These are phyloP conservation scores for Gallinago stenura DNA, from an alignment of 2,797 vertebrate genomes.

Conservation along the genomic window DNA sequence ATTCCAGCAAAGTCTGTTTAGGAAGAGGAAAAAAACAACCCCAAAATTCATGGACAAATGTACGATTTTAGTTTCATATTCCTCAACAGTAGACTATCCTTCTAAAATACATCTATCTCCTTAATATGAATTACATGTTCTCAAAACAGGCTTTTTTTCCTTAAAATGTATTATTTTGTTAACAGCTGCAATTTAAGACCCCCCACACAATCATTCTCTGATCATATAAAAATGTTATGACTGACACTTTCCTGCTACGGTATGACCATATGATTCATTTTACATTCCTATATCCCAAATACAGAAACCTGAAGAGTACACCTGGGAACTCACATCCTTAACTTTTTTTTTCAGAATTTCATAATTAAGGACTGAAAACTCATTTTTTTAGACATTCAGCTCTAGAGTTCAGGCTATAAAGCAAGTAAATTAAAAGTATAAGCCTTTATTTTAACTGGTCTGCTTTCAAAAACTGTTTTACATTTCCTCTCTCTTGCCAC, in stretches of 20 bases:
- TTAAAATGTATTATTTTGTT: not conserved
- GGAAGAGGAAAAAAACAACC: slow-evolving; percentile 22
- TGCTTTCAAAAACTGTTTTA: not conserved
- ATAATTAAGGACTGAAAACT: not conserved
- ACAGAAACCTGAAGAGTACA: not conserved
- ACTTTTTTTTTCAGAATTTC: not conserved
- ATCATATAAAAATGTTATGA: not conserved
- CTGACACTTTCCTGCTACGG: not conserved
- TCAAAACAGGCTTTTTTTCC: not conserved
- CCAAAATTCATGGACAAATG: not conserved
- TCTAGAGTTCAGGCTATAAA: not conserved
- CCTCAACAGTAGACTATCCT: not conserved
- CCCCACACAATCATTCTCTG: not conserved
- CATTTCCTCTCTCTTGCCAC: not conserved
- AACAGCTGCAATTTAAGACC: not conserved
- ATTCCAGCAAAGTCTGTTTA: slow-evolving; percentile 90
- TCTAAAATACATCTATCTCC: too few relatives aligned
- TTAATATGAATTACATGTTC: not conserved
- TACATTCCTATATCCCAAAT: not conserved
- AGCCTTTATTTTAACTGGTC: not conserved
- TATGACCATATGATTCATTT: not conserved
- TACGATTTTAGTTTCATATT: not conserved
- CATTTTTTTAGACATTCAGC: not conserved
- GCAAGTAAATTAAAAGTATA: not conserved
- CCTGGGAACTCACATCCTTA: not conserved